Evolutionary conservation across 2,797 vertebrate genomes (phyloP).

Genomic region (Tragopan temminckii): DNA sequence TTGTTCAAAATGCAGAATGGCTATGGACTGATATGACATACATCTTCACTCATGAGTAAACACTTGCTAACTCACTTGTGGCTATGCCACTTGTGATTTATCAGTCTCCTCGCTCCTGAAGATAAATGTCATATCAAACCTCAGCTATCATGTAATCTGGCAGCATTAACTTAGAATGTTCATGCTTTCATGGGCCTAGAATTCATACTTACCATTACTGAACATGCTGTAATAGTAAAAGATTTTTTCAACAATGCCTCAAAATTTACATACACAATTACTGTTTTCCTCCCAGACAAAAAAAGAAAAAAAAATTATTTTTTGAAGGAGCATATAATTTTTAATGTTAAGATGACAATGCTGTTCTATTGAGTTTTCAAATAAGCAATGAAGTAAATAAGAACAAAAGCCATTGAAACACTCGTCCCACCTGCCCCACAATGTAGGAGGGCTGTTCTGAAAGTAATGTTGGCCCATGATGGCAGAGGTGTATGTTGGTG

Average conservation of each 20-base stretch:
- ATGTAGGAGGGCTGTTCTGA: background rate
- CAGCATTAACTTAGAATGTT: slow-evolving; percentile 67
- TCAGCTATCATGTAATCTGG: slow-evolving; percentile 73
- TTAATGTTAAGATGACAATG: background rate
- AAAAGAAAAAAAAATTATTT: background rate
- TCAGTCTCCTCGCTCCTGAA: slow-evolving; percentile 75
- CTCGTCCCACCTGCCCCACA: background rate
- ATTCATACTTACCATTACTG: slow-evolving; percentile 20
- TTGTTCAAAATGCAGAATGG: slow-evolving; percentile 29
- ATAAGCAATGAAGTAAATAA: background rate
- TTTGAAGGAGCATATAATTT: background rate
- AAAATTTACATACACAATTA: background rate
- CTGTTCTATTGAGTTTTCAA: background rate
- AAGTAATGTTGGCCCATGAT: background rate
- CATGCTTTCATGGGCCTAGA: slow-evolving; percentile 52
- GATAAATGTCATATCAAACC: slow-evolving; percentile 80
- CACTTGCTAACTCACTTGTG: slow-evolving; percentile 77
- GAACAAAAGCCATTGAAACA: background rate
- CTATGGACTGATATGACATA: slow-evolving; percentile 69
- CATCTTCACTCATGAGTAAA: slow-evolving; percentile 79
- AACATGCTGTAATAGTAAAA: background rate
- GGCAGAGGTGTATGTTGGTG: background rate
- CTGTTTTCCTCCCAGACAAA: background rate
- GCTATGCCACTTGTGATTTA: slow-evolving; percentile 79
- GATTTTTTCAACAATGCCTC: background rate